Base-by-base conservation (phyloP, 37 sponge, comb jelly and placozoan species). In the Cliona cf. orientalis region DNA sequence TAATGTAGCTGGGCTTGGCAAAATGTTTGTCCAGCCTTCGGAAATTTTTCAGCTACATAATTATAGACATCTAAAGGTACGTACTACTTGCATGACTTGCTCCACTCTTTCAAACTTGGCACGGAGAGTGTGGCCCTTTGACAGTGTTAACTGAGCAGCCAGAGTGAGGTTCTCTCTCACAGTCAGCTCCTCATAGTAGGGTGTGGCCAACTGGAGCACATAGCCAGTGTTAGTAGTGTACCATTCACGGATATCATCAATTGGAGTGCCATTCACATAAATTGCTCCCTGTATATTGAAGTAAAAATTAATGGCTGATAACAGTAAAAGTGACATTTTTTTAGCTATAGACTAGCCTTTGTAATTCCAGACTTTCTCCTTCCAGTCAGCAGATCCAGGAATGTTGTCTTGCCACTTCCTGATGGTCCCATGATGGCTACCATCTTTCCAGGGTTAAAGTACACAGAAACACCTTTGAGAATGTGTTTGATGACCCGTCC, bases 391-490 rank as follows among this genome's bases (percentile, higher is more conserved):
- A 94, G 43, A 36, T 94, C 91, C 23, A 94, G 81, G 25, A 94
- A 72, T 5, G 95, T 91, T 33, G 95, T 94, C 63, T 94, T 94
- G 17, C 95, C 95, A 78, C 88, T 84, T 31, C 90, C 94, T 34
- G 93, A 92, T 26, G 96, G 96, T 21, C 96, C 96, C 96, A 95
- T 95, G 49, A 95, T 86, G 17, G 87, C 96, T 19, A 89, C 72
- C 77, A 95, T 31, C 28, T 92, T 78, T n/a, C 96, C 90, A 4
- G 92, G 96, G 71, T 95, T 95, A 77, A 95, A 95, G 58, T 89
- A 89, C 29, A 81, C 76, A 0, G 90, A 89, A 12, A 95, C 66
- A 3, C 80, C 90, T 36, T 78, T 81, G 65, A 95, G 58, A 55
- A 95, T 95, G 43, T 83, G 40, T 66, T 75, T 69, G 3, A 44